A percentile compares a stretch with the other conserved stretches of the same genome.
Conservation (phyloP, 2,113 vertebrate species). For the Coregonus clupeaformis region DNA sequence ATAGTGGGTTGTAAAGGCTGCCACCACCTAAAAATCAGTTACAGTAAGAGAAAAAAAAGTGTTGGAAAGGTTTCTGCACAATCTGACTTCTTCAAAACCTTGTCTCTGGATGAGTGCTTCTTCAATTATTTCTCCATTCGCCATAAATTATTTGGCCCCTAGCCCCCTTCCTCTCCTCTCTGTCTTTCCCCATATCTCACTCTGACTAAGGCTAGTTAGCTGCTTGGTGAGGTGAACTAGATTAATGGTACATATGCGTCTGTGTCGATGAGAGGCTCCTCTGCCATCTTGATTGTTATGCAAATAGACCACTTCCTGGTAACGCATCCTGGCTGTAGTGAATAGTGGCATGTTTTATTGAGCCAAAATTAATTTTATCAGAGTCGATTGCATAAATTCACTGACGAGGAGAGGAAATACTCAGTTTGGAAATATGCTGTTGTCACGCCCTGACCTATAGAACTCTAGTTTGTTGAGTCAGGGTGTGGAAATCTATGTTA, state of each 20-base stretch:
- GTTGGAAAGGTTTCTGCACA: background rate
- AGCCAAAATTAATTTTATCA: conserved; percentile 17
- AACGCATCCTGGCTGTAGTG: conserved; percentile 23
- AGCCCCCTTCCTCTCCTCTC: background rate
- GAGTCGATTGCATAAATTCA: background rate
- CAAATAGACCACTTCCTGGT: conserved; percentile 37
- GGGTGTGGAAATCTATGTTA: no score
- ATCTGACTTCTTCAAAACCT: conserved; percentile 4
- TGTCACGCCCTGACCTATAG: no score
- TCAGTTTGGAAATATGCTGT: background rate
- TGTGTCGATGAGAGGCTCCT: conserved; percentile 25
- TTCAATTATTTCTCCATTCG: conserved; percentile 3
- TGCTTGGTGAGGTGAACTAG: background rate
- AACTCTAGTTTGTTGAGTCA: no score
- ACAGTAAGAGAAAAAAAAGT: background rate
- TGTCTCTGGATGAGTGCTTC: background rate
- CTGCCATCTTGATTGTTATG: conserved; percentile 39
- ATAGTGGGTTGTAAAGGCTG: background rate
- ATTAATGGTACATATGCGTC: background rate
- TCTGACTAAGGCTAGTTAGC: background rate
- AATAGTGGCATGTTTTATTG: conserved; percentile 36
- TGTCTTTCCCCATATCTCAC: background rate
- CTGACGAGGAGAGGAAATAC: conserved; percentile 2
- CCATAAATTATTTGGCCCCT: background rate
- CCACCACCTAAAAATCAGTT: background rate